Percentiles rank a stretch among this genome's conserved stretches.
Evolutionary conservation across 2,113 vertebrate genomes (phyloP).

Genomic region (Hylia prasina): DNA sequence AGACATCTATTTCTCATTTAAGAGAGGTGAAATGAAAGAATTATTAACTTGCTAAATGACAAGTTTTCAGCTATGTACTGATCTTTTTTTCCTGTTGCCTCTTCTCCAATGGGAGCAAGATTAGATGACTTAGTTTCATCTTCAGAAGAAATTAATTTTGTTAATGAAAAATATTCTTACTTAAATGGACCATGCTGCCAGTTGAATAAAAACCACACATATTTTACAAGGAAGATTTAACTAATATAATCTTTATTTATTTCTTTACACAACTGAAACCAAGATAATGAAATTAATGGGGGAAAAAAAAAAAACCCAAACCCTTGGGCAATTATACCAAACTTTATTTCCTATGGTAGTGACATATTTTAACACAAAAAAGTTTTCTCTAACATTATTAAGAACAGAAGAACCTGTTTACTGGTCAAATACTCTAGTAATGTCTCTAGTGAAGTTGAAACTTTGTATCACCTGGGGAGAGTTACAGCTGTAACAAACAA

Average conservation of each 20-base stretch:
- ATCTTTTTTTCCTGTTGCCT: not conserved
- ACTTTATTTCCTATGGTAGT: not conserved
- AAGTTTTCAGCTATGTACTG: not conserved
- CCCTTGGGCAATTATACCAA: not conserved
- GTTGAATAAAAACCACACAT: not conserved
- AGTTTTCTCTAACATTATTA: not conserved
- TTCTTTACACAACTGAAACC: not conserved
- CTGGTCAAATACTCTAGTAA: not conserved
- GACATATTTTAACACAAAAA: not conserved
- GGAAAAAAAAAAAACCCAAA: not conserved
- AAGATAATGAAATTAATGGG: not conserved
- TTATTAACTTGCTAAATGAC: not conserved
- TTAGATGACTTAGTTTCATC: not conserved
- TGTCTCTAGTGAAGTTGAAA: not conserved
- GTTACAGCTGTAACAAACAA: not conserved
- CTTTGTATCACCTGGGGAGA: not conserved
- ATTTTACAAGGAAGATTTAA: not conserved
- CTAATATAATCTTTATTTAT: conserved; percentile 20
- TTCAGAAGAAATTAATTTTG: not conserved
- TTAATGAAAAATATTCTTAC: not conserved
- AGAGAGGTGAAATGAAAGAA: not conserved
- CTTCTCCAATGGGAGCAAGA: not conserved
- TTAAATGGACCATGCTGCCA: not conserved
- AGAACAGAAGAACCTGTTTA: not conserved
- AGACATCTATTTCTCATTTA: not conserved